phyloP scores from a whole-genome alignment of 2,888 invertebrate genomes.

The Leptogaster cylindrica region DNA sequence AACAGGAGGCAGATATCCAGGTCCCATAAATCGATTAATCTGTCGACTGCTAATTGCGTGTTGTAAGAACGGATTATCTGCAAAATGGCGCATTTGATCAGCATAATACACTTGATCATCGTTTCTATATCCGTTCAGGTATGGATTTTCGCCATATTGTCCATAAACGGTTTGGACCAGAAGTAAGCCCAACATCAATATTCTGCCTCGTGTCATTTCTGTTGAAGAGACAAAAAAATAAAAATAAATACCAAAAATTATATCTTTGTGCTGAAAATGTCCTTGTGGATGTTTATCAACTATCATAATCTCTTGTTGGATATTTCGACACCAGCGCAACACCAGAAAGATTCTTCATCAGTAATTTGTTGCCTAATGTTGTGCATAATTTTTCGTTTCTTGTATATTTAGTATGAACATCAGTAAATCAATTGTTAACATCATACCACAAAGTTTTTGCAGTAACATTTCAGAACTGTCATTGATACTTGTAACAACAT shows the following conservation, averaged over 20 bases:
- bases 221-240: no score
- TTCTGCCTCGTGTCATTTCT: slow-evolving; percentile 43
- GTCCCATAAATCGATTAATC: slow-evolving; percentile 43
- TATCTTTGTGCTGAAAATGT: no score
- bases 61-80: slow-evolving; percentile 26
- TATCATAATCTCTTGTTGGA: slow-evolving; percentile 25
- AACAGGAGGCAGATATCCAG: slow-evolving; percentile 47
- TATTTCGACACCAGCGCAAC: slow-evolving; percentile 26
- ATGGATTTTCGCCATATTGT: slow-evolving; percentile 42
- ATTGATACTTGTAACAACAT: slow-evolving; percentile 23
- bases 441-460: slow-evolving; percentile 7
- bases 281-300: slow-evolving; percentile 13
- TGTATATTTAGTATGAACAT: slow-evolving; percentile 21
- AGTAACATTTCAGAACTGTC: slow-evolving; percentile 2
- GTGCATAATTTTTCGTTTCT: neutral
- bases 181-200: slow-evolving; percentile 30
- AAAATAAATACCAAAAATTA: slow-evolving; percentile 12
- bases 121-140: slow-evolving; percentile 44
- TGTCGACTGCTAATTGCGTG: slow-evolving; percentile 42
- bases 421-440: slow-evolving; percentile 43
- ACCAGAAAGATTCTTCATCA: no score
- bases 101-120: slow-evolving; percentile 40
- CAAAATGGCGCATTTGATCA: slow-evolving; percentile 30
- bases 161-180: slow-evolving; percentile 29
- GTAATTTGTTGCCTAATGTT: slow-evolving; percentile 16